Evolutionary conservation across 2,797 vertebrate species (phyloP).

Genomic region (Sus cebifrons): DNA sequence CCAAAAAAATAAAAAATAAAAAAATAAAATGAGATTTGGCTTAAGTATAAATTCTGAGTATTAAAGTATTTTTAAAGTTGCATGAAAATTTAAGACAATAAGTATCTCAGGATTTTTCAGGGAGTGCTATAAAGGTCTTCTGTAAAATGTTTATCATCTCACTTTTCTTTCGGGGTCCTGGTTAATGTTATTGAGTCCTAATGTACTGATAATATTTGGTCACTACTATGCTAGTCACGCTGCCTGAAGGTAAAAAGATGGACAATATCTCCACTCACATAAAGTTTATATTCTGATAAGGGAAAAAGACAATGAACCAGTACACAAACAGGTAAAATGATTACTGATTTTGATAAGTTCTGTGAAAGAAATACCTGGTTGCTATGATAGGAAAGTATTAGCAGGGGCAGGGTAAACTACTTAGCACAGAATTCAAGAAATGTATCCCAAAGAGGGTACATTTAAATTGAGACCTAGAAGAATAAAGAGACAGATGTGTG

Average conservation of each 20-base stretch:
- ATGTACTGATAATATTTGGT: not conserved
- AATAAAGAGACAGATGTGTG: conserved; percentile 41
- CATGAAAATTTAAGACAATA: conserved; percentile 46
- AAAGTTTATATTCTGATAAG: not conserved
- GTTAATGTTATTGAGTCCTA: not conserved
- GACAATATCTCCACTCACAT: not conserved
- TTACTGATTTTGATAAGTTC: not conserved
- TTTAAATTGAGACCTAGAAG: not conserved
- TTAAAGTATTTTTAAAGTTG: conserved; percentile 1
- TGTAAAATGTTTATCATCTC: conserved; percentile 4
- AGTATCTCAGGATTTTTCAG: not conserved
- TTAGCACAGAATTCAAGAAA: not conserved
- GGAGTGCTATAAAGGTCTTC: not conserved
- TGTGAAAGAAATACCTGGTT: not conserved
- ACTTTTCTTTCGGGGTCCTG: not conserved
- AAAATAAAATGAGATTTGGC: not conserved
- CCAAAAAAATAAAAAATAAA: too few species aligned
- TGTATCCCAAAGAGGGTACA: not conserved
- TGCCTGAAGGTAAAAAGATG: not conserved
- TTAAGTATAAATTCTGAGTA: conserved; percentile 56
- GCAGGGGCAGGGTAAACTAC: not conserved
- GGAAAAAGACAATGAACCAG: not conserved
- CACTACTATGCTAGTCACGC: not conserved
- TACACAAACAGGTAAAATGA: not conserved
- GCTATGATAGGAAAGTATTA: not conserved